Base-by-base conservation (phyloP, 2,797 vertebrate genomes). In the Loris lydekkerianus region DNA sequence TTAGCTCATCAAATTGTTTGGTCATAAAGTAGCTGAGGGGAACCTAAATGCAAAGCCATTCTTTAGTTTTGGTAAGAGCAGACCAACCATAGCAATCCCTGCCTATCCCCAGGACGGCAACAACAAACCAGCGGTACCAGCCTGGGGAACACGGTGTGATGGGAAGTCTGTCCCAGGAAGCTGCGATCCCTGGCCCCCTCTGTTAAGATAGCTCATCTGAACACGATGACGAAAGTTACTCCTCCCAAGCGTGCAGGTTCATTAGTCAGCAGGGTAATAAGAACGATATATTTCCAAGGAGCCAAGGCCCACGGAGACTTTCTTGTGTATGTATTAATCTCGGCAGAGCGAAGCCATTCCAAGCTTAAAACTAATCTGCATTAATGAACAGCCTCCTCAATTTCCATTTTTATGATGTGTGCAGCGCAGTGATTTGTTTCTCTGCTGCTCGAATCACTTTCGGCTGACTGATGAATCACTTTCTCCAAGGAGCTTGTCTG, bases 381-480 rank as follows among this genome's bases (percentile, higher is more conserved):
- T 97, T 97, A 97, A 97, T 97, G 97, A 97, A 96, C 95, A 97
- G 46, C 93, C 94, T 97, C 60, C 94, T 96, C 37, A 31, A 96
- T 98, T 97, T 97, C 95, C 96, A 97, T 96, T 96, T 97, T 97
- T 96, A 97, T 97, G 96, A 96, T 96, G 93, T 94, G 92, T 96
- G 86, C 34, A 2, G 80, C 37, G 3, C 60, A 46, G 73, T 96
- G 91, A 97, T 95, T 97, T 97, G 95, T 97, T 95, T 97, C 94
- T 85, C n/a, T 58, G 15, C 43, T 8, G 89, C 65, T 95, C 4
- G 40, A 40, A 40, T 40, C 40, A 5, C 40, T 40, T 40, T 40
- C 40, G 65, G 95, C 91, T 95, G 96, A 94, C 77, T 97, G 95
- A 97, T 89, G 95, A 94, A 96, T 97, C 95, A 76, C 96, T 83